A percentile compares a stretch with the other conserved stretches of the same genome.
These are phyloP conservation scores for Eriocheir sinensis DNA, from an alignment of 1,140 invertebrate species.

Conservation along the genomic window DNA sequence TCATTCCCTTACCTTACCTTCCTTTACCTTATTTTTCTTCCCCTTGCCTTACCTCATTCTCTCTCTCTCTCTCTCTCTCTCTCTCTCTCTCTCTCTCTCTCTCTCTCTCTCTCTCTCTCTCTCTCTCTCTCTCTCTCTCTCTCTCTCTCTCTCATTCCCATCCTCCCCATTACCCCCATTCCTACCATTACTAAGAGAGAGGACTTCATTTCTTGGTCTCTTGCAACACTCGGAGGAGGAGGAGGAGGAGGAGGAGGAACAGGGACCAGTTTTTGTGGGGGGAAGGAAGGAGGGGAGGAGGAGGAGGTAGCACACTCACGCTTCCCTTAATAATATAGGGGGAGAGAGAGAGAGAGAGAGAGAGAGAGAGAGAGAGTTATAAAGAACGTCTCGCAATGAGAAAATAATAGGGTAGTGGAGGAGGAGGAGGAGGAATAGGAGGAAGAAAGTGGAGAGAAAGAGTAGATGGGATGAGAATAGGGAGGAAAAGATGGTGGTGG, in stretches of 20 bases:
- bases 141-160: not conserved
- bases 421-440: not conserved
- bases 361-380: not conserved
- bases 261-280: not conserved
- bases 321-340: not conserved
- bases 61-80: constrained; percentile 8
- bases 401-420: not conserved
- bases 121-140: constrained; percentile 54
- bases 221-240: not conserved
- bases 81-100: constrained; percentile 52
- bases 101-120: constrained; percentile 36
- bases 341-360: not conserved
- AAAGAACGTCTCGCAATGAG: too few species aligned
- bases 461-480: too few species aligned
- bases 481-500: too few species aligned
- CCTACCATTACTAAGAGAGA: too few species aligned
- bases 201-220: too few species aligned
- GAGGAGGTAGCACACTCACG: not conserved
- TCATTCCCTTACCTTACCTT: too few species aligned
- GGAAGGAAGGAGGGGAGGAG: not conserved
- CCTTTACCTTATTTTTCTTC: not conserved
- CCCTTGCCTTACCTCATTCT: constrained; percentile 32
- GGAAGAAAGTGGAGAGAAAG: too few species aligned
- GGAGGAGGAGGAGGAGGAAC: not conserved
- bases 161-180: too few species aligned